Evolutionary conservation across 1,140 invertebrate genomes (phyloP).

Genomic region (Penaeus japonicus): DNA sequence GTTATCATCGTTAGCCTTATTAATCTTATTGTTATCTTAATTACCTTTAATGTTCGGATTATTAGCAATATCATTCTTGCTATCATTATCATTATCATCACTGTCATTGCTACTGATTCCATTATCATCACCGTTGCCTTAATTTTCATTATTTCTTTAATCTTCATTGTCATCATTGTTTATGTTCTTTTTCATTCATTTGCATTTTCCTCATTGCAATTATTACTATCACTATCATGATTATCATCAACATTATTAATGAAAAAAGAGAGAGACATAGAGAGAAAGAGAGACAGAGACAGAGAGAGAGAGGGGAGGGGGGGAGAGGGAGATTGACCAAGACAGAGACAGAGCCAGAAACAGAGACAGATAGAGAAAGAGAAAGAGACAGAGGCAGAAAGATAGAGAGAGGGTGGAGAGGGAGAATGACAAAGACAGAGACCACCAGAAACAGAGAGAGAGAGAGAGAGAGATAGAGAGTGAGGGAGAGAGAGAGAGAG

Average conservation of each 20-base stretch:
- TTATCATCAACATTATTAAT: neutral
- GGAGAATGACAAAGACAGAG: no score
- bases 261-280: no score
- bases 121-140: neutral
- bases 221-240: neutral
- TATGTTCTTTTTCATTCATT: neutral
- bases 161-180: neutral
- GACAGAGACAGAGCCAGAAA: no score
- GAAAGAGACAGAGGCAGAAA: no score
- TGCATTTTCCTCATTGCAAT: neutral
- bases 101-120: neutral
- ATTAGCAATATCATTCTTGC: neutral
- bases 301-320: no score
- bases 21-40: neutral
- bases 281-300: no score
- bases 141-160: neutral
- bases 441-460: no score
- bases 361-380: no score
- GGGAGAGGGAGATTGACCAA: no score
- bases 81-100: neutral
- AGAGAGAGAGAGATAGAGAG: no score
- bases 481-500: no score
- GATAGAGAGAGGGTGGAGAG: no score
- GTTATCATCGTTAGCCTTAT: neutral
- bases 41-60: neutral